phyloP scores from a whole-genome alignment of 2,888 invertebrate species.

The Hyles lineata region DNA sequence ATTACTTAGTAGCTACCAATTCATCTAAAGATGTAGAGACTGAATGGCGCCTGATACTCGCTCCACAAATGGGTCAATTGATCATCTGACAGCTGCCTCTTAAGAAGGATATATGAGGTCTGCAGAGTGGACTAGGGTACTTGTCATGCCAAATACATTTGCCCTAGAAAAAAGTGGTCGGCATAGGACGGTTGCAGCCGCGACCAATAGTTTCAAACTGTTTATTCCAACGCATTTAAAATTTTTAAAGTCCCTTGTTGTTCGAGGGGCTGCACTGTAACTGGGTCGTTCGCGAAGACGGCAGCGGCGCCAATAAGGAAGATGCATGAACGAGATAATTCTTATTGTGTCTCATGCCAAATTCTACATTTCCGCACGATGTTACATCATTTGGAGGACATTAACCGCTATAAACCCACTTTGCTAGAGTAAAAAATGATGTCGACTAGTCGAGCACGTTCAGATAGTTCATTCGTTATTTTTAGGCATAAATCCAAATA shows the following conservation, averaged over 20 bases:
- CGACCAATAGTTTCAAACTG: neutral
- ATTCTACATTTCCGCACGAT: neutral
- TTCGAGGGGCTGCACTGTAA: neutral
- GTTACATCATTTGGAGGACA: neutral
- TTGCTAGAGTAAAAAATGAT: conserved; percentile 1
- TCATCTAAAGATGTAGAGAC: neutral
- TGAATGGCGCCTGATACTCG: neutral
- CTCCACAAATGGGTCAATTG: neutral
- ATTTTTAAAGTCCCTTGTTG: neutral
- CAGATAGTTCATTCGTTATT: conserved; percentile 16
- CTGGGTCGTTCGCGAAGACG: neutral
- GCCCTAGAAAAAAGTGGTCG: neutral
- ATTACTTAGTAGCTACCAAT: too few relatives aligned
- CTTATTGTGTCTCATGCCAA: neutral
- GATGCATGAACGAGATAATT: neutral
- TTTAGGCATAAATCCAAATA: conserved; percentile 31
- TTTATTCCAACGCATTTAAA: neutral
- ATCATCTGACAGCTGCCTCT: neutral
- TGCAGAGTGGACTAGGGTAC: neutral
- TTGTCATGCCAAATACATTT: neutral
- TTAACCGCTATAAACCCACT: conserved; percentile 10
- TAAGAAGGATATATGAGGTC: neutral
- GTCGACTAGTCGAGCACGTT: neutral
- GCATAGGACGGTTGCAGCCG: neutral
- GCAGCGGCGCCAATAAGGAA: neutral